Evolutionary conservation across 64 coral and sea anemone genomes (phyloP).

Genomic region (Pocillopora verrucosa): DNA sequence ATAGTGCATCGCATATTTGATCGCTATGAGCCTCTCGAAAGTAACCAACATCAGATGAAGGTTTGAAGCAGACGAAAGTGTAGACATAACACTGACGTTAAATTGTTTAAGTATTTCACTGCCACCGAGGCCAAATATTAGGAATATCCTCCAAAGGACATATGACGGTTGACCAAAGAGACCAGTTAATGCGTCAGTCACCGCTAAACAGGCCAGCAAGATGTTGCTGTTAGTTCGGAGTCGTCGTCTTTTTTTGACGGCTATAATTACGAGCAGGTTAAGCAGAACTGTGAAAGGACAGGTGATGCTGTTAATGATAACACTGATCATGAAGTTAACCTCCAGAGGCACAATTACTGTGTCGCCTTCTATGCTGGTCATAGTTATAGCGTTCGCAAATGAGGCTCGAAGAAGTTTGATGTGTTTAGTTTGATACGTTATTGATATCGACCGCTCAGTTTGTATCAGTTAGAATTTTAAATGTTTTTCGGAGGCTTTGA

Average conservation of each 20-base stretch:
- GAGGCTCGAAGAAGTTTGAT: no score
- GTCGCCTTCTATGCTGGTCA: background rate
- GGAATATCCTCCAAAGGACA: background rate
- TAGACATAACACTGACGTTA: background rate
- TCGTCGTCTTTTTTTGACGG: background rate
- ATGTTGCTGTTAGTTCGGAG: constrained; percentile 4
- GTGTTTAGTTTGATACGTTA: no score
- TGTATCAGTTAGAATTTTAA: no score
- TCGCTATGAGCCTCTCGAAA: background rate
- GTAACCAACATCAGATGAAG: background rate
- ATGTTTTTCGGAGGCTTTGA: no score
- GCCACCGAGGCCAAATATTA: background rate
- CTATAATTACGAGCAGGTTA: constrained; percentile 1
- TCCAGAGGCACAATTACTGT: background rate
- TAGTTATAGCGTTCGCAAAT: background rate
- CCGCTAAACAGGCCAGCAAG: background rate
- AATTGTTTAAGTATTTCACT: background rate
- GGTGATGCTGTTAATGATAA: background rate
- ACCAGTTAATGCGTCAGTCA: constrained; percentile 21
- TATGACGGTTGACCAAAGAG: background rate
- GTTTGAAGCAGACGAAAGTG: background rate
- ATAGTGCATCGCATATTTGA: background rate
- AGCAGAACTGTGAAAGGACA: constrained; percentile 10
- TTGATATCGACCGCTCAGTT: no score
- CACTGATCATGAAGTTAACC: background rate